Conservation (phyloP, 2,888 invertebrate species). For the Pandemis cinnamomeana region DNA sequence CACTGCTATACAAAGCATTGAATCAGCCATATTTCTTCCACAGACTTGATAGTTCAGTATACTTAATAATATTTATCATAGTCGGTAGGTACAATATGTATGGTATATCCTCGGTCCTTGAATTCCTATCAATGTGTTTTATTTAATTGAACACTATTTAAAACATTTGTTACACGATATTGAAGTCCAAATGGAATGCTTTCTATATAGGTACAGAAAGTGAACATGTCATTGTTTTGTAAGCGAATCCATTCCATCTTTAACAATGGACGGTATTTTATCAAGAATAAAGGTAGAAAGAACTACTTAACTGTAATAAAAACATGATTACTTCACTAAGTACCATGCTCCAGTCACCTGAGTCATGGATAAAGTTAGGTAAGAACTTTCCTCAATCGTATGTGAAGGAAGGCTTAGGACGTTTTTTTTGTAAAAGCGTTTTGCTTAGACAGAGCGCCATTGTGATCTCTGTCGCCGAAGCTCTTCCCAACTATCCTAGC, state of each 20-base stretch:
- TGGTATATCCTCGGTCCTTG: no score
- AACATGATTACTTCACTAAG: neutral
- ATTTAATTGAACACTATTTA: neutral
- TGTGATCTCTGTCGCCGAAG: no score
- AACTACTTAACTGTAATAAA: neutral
- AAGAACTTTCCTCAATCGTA: no score
- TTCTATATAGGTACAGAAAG: neutral
- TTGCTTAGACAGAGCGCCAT: no score
- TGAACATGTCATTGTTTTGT: neutral
- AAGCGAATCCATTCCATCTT: neutral
- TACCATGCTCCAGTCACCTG: neutral
- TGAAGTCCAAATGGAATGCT: neutral
- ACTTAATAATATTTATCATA: no score
- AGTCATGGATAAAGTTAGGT: neutral
- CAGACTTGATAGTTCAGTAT: no score
- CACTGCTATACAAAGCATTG: no score
- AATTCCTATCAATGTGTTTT: no score
- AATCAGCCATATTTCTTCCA: neutral
- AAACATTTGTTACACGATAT: neutral
- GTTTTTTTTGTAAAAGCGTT: no score
- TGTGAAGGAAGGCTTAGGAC: no score
- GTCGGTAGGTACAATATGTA: no score
- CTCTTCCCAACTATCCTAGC: no score
- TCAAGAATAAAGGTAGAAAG: neutral
- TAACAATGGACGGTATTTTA: neutral